phyloP scores from a whole-genome alignment of 2,113 vertebrate species.

The Forbesichthys agassizii region DNA sequence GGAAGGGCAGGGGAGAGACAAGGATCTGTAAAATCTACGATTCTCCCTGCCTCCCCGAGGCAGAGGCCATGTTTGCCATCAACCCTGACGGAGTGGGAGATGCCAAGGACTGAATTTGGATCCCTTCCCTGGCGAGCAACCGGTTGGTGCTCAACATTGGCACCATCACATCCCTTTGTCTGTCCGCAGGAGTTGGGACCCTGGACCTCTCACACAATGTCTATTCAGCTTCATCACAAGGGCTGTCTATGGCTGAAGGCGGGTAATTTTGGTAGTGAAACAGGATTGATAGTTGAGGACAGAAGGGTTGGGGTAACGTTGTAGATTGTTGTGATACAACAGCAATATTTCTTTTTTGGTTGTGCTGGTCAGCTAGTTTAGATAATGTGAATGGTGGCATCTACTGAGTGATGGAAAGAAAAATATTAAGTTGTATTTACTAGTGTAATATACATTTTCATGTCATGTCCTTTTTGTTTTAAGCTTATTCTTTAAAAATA shows the following conservation, averaged over 20 bases:
- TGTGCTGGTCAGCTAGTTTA: neutral
- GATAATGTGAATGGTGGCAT: too few species aligned
- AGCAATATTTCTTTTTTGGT: neutral
- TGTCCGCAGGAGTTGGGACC: neutral
- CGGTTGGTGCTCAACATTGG: too few species aligned
- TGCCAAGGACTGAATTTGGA: conserved; percentile 81
- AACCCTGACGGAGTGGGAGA: conserved; percentile 88
- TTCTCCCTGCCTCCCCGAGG: conserved; percentile 87
- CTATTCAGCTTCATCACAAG: too few species aligned
- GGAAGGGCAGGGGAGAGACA: conserved; percentile 88
- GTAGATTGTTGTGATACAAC: neutral
- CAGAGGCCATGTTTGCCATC: conserved; percentile 91
- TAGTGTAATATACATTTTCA: neutral
- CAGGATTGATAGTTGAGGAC: neutral
- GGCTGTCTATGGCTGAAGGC: neutral
- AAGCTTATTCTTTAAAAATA: neutral
- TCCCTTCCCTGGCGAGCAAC: neutral
- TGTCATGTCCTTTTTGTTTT: neutral
- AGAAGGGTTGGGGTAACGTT: neutral
- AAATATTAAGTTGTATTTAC: neutral
- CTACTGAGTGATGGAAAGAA: neutral
- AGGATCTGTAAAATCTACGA: conserved; percentile 94
- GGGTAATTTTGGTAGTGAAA: neutral
- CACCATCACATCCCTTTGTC: neutral
- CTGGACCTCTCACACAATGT: neutral